Percentiles rank a stretch among this genome's conserved stretches.
Evolutionary conservation across 1,140 invertebrate genomes (phyloP).

Genomic region (Drosophila guanche): DNA sequence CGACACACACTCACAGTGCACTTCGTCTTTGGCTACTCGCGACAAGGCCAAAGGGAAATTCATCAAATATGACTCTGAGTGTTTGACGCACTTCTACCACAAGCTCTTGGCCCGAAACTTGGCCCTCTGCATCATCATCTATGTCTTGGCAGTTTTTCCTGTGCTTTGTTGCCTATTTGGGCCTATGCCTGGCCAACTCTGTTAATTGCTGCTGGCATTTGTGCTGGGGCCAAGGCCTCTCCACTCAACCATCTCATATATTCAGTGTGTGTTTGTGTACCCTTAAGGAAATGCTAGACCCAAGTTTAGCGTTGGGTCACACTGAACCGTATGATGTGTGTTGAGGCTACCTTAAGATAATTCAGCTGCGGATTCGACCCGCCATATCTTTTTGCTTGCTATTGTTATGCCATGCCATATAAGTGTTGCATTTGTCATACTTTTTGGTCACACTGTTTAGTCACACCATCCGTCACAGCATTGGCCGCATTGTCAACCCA

Average conservation of each 20-base stretch:
- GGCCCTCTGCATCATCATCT: neutral
- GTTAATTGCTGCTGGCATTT: conserved; percentile 79
- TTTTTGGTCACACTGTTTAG: neutral
- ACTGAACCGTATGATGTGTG: too few relatives aligned
- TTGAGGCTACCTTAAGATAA: too few relatives aligned
- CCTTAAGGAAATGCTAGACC: neutral
- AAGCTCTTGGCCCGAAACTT: conserved; percentile 17
- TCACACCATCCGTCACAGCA: conserved; percentile 13
- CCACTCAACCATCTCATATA: too few relatives aligned
- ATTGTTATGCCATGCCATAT: conserved; percentile 1
- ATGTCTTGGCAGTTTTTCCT: conserved; percentile 65
- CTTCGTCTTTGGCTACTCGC: conserved; percentile 60
- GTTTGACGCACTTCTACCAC: conserved; percentile 42
- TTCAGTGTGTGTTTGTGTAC: neutral
- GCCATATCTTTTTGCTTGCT: neutral
- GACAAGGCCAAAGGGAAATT: conserved; percentile 75
- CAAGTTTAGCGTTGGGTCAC: conserved; percentile 6
- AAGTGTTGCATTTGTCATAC: too few relatives aligned
- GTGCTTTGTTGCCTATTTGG: conserved; percentile 52
- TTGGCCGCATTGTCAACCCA: conserved; percentile 21
- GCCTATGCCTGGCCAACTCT: conserved; percentile 48
- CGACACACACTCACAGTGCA: conserved; percentile 3
- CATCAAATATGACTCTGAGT: conserved; percentile 58
- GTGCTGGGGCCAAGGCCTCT: conserved; percentile 19
- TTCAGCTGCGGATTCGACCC: neutral